Evolutionary conservation across 2,888 invertebrate species (phyloP), one percentile per base, ranked within the genome.

Genomic region (Flexamia atlantica): DNA sequence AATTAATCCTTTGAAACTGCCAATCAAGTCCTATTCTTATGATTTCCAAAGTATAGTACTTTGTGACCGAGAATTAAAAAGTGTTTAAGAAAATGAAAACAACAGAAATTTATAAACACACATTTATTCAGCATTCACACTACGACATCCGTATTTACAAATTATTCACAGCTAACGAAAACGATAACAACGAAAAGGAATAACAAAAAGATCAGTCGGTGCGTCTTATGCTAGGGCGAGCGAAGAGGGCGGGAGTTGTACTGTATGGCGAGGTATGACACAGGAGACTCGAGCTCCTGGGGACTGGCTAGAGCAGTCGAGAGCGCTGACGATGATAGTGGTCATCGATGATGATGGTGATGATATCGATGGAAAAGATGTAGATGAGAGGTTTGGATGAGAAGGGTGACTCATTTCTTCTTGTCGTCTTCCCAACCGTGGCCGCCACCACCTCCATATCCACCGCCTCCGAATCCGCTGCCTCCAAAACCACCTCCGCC

Each of bases 361-460:
- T 81, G 81, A 81, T 25, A 57, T 42, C 28, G 57, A 57, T 81
- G 81, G 60, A 81, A 20, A 23, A 57, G 23, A 57, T 23, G 23
- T 25, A 42, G 40, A 32, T 5, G 32, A 32, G 40, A 20, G 28
- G 68, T 30, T 14, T 7, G 10, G 76, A 1, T 46, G 28, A 4
- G 50, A 50, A 50, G 30, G 28, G 12, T 28, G 46, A 40, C 79
- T 36, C 20, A 42, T 82, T 82, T 72, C 53, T 82, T 82, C 42
- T 81, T 81, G 36, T 82, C 82, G 82, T 82, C 50, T 72, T 82
- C 82, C 79, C 80, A 83, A 7, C 82, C 82, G 32, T 82, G 82
- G 7, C 82, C 82, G 20, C 82, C 82, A 40, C 72, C 72, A 23
- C 72, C 70, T 42, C 83, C 83, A 23, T 20, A 28, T 42, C 76